phyloP scores from a whole-genome alignment of 2,113 vertebrate species.

The Paramisgurnus dabryanus region DNA sequence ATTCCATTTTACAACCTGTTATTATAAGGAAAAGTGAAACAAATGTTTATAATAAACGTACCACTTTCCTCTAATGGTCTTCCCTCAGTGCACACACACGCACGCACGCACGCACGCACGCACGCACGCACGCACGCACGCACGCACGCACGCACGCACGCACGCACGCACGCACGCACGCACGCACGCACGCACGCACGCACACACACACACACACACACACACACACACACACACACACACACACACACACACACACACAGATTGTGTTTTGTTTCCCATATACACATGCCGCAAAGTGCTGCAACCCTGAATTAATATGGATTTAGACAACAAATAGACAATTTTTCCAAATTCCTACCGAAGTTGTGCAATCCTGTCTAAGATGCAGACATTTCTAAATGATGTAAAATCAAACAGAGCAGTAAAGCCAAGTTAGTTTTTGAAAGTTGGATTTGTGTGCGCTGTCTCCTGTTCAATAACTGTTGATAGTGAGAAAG shows the following conservation, averaged over 20 bases:
- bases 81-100: background rate
- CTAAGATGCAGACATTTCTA: too few species aligned
- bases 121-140: background rate
- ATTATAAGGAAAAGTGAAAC: conserved; percentile 49
- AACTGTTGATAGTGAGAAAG: too few species aligned
- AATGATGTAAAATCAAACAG: too few species aligned
- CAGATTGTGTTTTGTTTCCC: background rate
- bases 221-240: background rate
- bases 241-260: background rate
- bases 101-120: background rate
- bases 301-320: background rate
- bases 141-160: background rate
- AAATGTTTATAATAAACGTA: conserved; percentile 37
- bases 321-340: background rate
- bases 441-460: too few species aligned
- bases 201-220: background rate
- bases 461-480: too few species aligned
- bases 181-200: too few species aligned
- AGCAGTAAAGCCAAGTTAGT: too few species aligned
- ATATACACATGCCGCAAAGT: background rate
- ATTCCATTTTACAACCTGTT: conserved; percentile 10
- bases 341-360: too few species aligned
- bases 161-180: background rate
- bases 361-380: too few species aligned
- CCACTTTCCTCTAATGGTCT: background rate